Base-by-base conservation (phyloP, 2,113 vertebrate species). In the Spilogale gracilis region DNA sequence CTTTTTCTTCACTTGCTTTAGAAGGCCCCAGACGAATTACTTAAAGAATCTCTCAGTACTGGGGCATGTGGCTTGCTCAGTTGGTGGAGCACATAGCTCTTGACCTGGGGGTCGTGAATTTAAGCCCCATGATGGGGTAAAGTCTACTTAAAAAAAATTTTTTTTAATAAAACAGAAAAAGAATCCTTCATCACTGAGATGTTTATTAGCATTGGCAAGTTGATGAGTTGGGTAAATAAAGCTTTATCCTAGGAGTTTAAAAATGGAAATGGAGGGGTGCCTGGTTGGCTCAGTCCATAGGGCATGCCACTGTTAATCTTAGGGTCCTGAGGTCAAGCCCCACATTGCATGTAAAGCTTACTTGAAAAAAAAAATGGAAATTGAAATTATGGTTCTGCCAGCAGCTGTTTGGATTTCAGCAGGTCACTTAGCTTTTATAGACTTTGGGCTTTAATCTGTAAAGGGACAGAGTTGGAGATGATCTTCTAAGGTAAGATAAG, bases 1-100 rank as follows among this genome's bases (percentile, higher is more conserved):
- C n/a, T 79, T 83, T 92, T 73, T 18, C 50, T 88, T 78, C 65
- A 94, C 27, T 91, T 95, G 8, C 30, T 91, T 73, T 89, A 32
- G 50, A 95, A 91, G 17, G 32, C 13, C 50, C 80, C 38, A 79
- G 52, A 82, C 80, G 45, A 92, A 48, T 83, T 76, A 92, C 23
- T 85, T 86, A 65, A 73, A 96, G 12, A 58, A 58, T 73, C 43
- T 5, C 30, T 76, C 7, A 93, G 0, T 91, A 65, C 25, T 90
- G 85, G 45, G 74, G 14, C 45, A 78, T 12, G 13, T 78, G 13
- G 25, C 25, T 50, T 25, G 25, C 25, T 78, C 45, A 30, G 25
- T 78, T 1, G 4, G 27, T 78, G 25, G 74, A 50, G 2, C 45
- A 78, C 3, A 13, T 50, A 25, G 8, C 74, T 78, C 45, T 16